Conservation (phyloP, 2,797 vertebrate genomes). For the Oryzias dopingdopingensis region DNA sequence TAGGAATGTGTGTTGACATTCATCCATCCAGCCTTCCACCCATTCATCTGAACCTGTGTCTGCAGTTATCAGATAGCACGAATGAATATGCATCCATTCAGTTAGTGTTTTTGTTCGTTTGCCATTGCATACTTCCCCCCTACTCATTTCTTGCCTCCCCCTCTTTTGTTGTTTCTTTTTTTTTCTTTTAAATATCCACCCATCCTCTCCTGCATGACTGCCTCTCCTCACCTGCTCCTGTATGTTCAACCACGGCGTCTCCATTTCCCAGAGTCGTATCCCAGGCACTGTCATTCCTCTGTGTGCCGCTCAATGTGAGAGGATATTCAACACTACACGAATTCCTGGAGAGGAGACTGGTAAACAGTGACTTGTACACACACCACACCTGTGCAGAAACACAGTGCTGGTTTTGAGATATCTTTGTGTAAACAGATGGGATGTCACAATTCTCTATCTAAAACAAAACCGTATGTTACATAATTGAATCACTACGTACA, state of each 20-base stretch:
- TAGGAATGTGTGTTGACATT: not conserved
- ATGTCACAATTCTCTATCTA: no score
- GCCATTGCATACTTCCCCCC: slow-evolving; percentile 49
- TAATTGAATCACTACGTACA: no score
- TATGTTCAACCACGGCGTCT: slow-evolving; percentile 26
- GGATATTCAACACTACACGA: slow-evolving; percentile 87
- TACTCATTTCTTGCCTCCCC: slow-evolving; percentile 30
- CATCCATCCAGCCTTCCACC: slow-evolving; percentile 2
- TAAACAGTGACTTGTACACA: slow-evolving; percentile 68
- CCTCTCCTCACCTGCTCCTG: slow-evolving; percentile 11
- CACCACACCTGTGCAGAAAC: slow-evolving; percentile 17
- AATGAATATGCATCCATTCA: slow-evolving; percentile 17
- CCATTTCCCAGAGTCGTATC: slow-evolving; percentile 76
- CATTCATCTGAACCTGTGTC: slow-evolving; percentile 22
- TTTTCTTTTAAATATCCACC: not conserved
- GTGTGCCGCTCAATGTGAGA: slow-evolving; percentile 89
- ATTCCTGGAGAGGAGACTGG: slow-evolving; percentile 84
- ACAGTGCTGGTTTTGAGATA: not conserved
- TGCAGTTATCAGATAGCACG: slow-evolving; percentile 2
- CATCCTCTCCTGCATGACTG: slow-evolving; percentile 1
- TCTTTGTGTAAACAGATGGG: no score
- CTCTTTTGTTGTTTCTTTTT: slow-evolving; percentile 20
- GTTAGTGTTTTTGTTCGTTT: slow-evolving; percentile 23
- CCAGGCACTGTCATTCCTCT: slow-evolving; percentile 82
- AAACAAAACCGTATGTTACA: no score